Conservation (phyloP, 2,113 vertebrate genomes). For the Nannospalax galili region DNA sequence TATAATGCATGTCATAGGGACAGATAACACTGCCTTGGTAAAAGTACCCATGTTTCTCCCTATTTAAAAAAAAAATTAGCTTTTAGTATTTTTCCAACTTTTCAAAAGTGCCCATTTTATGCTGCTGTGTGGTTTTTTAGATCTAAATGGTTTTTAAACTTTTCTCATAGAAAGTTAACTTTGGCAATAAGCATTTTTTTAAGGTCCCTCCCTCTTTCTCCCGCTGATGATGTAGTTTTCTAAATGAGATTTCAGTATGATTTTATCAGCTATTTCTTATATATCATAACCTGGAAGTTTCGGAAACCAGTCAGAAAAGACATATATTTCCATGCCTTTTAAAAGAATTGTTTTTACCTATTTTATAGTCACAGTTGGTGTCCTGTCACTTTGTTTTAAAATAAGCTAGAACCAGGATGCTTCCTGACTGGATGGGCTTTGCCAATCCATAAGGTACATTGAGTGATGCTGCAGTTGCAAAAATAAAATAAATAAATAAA, state of each 20-base stretch:
- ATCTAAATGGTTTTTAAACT: constrained; percentile 88
- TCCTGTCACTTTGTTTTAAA: constrained; percentile 86
- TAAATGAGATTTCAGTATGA: constrained; percentile 86
- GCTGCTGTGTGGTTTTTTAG: constrained; percentile 90
- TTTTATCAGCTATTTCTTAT: constrained; percentile 85
- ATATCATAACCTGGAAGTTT: constrained; percentile 84
- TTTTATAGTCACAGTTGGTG: constrained; percentile 87
- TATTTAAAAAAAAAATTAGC: constrained; percentile 84
- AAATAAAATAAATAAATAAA: background rate
- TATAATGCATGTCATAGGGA: constrained; percentile 78
- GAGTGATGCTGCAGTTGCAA: constrained; percentile 83
- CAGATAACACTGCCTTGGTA: constrained; percentile 84
- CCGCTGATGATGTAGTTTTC: constrained; percentile 83
- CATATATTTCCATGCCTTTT: constrained; percentile 87
- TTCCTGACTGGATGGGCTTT: constrained; percentile 77
- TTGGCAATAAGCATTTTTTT: constrained; percentile 90
- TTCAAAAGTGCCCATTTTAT: constrained; percentile 91
- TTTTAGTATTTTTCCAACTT: constrained; percentile 89
- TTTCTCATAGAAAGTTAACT: constrained; percentile 88
- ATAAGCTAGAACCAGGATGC: constrained; percentile 86
- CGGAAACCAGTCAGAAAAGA: constrained; percentile 84
- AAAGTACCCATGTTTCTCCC: constrained; percentile 82
- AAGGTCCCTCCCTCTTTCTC: constrained; percentile 72
- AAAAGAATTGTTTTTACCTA: constrained; percentile 87
- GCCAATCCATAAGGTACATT: constrained; percentile 80